Percentiles rank a stretch among this genome's conserved stretches.
phyloP scores from a whole-genome alignment of 2,888 invertebrate species.

The Proisotoma minuta region DNA sequence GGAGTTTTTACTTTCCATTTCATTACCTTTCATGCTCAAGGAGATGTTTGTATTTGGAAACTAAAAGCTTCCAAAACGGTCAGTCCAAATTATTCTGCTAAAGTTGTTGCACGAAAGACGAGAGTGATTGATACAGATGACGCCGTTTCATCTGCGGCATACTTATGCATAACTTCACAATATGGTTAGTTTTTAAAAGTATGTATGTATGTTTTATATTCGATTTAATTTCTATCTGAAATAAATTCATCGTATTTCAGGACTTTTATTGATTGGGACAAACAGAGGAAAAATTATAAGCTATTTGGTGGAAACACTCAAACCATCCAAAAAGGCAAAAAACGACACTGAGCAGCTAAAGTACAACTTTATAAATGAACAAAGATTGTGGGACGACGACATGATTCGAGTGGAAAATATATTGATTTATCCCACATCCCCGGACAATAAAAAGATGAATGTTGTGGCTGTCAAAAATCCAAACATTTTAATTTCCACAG shows the following conservation, averaged over 20 bases:
- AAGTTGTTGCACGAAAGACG: neutral
- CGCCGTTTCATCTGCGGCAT: neutral
- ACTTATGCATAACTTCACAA: constrained; percentile 3
- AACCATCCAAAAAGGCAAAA: neutral
- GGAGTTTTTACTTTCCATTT: constrained; percentile 9
- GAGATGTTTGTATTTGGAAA: constrained; percentile 30
- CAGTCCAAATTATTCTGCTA: neutral
- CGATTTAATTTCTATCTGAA: neutral
- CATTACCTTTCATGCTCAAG: constrained; percentile 25
- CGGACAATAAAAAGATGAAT: neutral
- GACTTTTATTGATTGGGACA: constrained; percentile 24
- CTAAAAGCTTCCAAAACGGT: neutral
- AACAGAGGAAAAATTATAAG: constrained; percentile 18
- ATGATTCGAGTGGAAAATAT: constrained; percentile 15
- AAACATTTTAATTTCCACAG: neutral
- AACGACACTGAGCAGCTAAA: constrained; percentile 8
- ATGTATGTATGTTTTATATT: neutral
- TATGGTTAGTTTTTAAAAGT: constrained; percentile 17
- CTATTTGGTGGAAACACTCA: constrained; percentile 7
- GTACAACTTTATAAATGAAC: constrained; percentile 13
- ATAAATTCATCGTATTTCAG: neutral
- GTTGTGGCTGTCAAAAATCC: constrained; percentile 7
- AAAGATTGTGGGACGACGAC: constrained; percentile 15
- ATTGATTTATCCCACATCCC: neutral
- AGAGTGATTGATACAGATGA: neutral